Evolutionary conservation across 2,113 vertebrate genomes (phyloP).

Genomic region (Ciconia stormi): DNA sequence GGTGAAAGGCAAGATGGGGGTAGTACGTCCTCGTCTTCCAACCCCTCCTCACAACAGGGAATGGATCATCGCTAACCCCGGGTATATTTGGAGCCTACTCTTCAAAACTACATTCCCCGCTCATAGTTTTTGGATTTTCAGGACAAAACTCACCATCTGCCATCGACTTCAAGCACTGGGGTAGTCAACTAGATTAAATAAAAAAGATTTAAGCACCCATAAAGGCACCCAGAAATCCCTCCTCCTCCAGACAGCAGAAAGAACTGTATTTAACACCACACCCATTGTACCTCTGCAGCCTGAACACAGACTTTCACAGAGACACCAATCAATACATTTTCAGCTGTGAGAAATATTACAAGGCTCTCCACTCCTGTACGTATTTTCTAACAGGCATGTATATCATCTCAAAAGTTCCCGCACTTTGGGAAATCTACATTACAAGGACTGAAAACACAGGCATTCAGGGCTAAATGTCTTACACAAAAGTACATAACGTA

Average conservation of each 20-base stretch:
- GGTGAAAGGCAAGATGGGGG: rapidly evolving
- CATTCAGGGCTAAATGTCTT: neutral
- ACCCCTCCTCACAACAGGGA: rapidly evolving
- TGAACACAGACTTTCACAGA: neutral
- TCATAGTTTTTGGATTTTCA: neutral
- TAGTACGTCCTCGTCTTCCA: neutral
- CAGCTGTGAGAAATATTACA: neutral
- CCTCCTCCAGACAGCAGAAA: too few species aligned
- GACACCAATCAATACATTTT: rapidly evolving
- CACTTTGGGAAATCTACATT: neutral
- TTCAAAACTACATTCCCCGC: rapidly evolving
- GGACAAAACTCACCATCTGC: neutral
- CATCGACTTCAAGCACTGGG: neutral
- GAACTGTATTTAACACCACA: rapidly evolving
- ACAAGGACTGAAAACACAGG: neutral
- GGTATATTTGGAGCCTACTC: neutral
- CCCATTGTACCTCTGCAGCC: neutral
- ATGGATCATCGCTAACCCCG: neutral
- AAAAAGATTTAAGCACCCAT: neutral
- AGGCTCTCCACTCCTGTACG: neutral
- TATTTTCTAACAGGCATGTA: neutral
- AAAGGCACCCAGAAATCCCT: neutral
- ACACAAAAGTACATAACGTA: rapidly evolving
- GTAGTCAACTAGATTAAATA: neutral
- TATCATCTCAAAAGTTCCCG: neutral